These are phyloP conservation scores for Onthophagus taurus DNA, from an alignment of 1,140 invertebrate genomes.

Conservation along the genomic window DNA sequence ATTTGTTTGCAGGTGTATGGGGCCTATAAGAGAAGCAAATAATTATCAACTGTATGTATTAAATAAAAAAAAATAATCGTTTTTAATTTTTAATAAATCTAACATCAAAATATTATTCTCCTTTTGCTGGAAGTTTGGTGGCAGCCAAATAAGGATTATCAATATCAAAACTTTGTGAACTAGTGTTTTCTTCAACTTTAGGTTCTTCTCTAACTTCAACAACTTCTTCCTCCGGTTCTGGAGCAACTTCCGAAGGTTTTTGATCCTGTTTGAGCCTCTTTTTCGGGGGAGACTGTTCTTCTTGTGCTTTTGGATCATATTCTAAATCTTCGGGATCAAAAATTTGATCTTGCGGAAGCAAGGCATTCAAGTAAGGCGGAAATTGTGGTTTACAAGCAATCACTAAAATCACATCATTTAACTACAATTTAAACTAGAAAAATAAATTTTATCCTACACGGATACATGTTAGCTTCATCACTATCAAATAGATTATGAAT, in stretches of 20 bases:
- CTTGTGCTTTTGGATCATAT: slow-evolving; percentile 62
- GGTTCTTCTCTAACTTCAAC: slow-evolving; percentile 36
- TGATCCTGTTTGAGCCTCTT: slow-evolving; percentile 25
- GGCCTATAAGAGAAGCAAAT: too few species aligned
- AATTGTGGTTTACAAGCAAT: slow-evolving; percentile 78
- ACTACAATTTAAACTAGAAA: slow-evolving; percentile 1
- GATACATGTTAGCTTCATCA: slow-evolving; percentile 77
- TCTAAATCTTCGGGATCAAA: slow-evolving; percentile 88
- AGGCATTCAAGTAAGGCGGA: slow-evolving; percentile 74
- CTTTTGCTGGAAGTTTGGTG: slow-evolving; percentile 58
- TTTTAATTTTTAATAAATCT: too few species aligned
- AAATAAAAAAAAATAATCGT: not conserved
- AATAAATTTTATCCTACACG: slow-evolving; percentile 50
- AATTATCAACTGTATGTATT: not conserved
- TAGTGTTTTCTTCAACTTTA: slow-evolving; percentile 37
- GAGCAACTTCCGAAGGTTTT: slow-evolving; percentile 35
- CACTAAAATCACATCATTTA: slow-evolving; percentile 49
- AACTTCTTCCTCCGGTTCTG: slow-evolving; percentile 28
- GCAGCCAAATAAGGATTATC: slow-evolving; percentile 83
- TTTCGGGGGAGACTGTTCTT: slow-evolving; percentile 40
- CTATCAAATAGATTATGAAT: slow-evolving; percentile 85
- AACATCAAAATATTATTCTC: slow-evolving; percentile 11
- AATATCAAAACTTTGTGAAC: slow-evolving; percentile 51
- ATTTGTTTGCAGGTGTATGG: too few species aligned
- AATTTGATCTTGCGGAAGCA: slow-evolving; percentile 88